Conservation (phyloP, 2,888 invertebrate species). For the Stenichneumon culpator region DNA sequence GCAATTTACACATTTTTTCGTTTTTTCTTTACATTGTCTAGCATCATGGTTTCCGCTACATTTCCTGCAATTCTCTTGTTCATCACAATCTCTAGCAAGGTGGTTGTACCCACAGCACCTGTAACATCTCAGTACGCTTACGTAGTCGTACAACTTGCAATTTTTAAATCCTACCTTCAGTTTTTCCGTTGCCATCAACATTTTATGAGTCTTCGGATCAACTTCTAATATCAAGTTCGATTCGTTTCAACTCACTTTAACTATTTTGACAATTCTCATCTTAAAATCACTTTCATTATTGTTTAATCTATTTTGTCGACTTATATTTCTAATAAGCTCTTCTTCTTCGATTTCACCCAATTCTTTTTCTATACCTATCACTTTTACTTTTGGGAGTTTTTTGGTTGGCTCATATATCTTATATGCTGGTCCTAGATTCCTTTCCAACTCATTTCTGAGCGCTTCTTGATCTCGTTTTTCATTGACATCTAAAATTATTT, state of each 20-base stretch:
- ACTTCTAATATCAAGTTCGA: conserved; percentile 31
- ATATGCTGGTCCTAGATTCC: conserved; percentile 38
- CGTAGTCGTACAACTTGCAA: conserved; percentile 40
- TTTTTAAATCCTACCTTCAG: conserved; percentile 1
- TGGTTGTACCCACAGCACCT: neutral
- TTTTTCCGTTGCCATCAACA: conserved; percentile 6
- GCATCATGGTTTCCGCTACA: neutral
- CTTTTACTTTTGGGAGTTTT: neutral
- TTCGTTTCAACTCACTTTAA: conserved; percentile 1
- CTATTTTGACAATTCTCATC: conserved; percentile 12
- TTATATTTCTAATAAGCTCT: conserved; percentile 36
- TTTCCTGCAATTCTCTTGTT: neutral
- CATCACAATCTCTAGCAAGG: neutral
- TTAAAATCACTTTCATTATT: neutral
- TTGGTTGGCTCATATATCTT: conserved; percentile 39
- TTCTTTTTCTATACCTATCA: conserved; percentile 40
- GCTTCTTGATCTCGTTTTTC: conserved; percentile 18
- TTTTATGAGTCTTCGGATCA: neutral
- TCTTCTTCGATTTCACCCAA: conserved; percentile 23
- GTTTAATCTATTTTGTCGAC: conserved; percentile 30
- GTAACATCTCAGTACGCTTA: conserved; percentile 51
- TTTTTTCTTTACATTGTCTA: neutral
- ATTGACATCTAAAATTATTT: conserved; percentile 45
- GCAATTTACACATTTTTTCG: neutral
- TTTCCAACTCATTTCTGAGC: conserved; percentile 35